phyloP scores from a whole-genome alignment of 1,140 invertebrate genomes.

The Hypothenemus hampei region DNA sequence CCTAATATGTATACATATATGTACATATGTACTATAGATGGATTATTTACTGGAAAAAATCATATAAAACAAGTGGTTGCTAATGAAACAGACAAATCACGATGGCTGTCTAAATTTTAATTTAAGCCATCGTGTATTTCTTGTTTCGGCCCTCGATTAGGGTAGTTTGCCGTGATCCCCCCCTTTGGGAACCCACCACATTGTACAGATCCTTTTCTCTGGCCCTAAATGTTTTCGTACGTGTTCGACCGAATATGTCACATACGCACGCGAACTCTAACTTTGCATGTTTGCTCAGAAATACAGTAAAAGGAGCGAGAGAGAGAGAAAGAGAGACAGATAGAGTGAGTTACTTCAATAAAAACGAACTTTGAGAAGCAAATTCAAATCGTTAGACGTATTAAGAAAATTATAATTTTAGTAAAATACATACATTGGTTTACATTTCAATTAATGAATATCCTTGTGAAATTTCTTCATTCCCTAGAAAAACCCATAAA shows the following conservation, averaged over 20 bases:
- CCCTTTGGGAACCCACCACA: conserved; percentile 22
- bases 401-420: too few relatives aligned
- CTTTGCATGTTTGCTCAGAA: conserved; percentile 26
- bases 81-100: too few relatives aligned
- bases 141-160: conserved; percentile 24
- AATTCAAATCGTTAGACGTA: background rate
- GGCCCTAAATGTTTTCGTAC: conserved; percentile 35
- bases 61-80: too few relatives aligned
- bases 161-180: conserved; percentile 15
- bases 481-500: conserved; percentile 5
- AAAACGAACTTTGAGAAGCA: background rate
- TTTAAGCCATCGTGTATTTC: conserved; percentile 23
- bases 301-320: too few relatives aligned
- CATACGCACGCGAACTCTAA: conserved; percentile 30
- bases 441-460: too few relatives aligned
- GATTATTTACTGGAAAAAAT: too few relatives aligned
- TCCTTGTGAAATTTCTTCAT: conserved; percentile 1
- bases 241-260: conserved; percentile 32
- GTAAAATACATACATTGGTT: too few relatives aligned
- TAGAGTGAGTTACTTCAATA: conserved; percentile 6
- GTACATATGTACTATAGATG: too few relatives aligned
- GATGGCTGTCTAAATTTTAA: conserved; percentile 22
- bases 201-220: conserved; percentile 25
- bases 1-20: too few relatives aligned
- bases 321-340: too few relatives aligned